Conservation (phyloP, 2,888 invertebrate genomes). For the Drosophila conformis region DNA sequence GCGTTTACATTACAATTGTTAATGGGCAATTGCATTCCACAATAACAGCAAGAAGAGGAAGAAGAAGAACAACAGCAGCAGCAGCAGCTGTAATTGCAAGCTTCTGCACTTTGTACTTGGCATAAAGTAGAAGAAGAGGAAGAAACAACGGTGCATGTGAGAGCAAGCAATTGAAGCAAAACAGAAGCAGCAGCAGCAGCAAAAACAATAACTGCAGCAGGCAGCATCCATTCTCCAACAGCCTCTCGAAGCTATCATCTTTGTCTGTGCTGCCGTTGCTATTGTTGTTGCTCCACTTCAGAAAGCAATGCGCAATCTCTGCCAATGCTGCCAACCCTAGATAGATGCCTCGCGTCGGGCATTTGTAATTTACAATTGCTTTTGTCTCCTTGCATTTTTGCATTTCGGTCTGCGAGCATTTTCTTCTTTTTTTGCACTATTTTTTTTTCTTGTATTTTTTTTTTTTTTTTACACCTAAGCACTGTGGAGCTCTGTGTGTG, state of each 20-base stretch:
- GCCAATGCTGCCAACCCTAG: constrained; percentile 34
- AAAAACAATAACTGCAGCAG: constrained; percentile 13
- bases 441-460: constrained; percentile 5
- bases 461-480: constrained; percentile 42
- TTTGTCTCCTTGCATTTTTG: constrained; percentile 57
- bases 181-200: constrained; percentile 18
- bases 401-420: constrained; percentile 44
- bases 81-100: constrained; percentile 61
- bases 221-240: constrained; percentile 33
- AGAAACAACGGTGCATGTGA: constrained; percentile 38
- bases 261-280: constrained; percentile 46
- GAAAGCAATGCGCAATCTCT: constrained; percentile 72
- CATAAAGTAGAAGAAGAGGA: constrained; percentile 31
- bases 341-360: constrained; percentile 25
- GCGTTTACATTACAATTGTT: constrained; percentile 70
- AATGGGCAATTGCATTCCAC: constrained; percentile 65
- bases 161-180: constrained; percentile 50
- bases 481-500: constrained; percentile 17
- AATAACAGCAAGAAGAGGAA: constrained; percentile 40
- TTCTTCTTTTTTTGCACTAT: constrained; percentile 48
- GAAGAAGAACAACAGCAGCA: constrained; percentile 21
- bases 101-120: constrained; percentile 60
- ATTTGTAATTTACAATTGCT: constrained; percentile 76
- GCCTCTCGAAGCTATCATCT: constrained; percentile 61
- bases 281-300: constrained; percentile 65